These are phyloP conservation scores for Cryptocheilus praepositus DNA, from an alignment of 2,888 invertebrate species.

Conservation along the genomic window DNA sequence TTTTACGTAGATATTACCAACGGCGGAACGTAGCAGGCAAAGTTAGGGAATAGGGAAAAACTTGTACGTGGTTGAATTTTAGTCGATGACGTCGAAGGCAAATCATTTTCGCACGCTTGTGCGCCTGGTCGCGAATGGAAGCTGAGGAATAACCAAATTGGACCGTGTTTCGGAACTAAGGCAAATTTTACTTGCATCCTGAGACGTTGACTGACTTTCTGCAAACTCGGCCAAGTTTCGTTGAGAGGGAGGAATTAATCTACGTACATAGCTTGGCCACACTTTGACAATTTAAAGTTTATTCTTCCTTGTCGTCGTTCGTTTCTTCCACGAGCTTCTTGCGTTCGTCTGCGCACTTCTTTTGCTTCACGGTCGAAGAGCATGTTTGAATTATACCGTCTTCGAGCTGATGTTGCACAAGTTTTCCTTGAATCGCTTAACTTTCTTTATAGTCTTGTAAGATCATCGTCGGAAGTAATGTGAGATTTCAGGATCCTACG, in stretches of 20 bases:
- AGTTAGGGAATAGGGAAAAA: too few species aligned
- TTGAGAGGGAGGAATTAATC: slow-evolving; percentile 9
- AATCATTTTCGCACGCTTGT: neutral
- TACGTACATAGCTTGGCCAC: neutral
- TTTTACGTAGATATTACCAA: too few species aligned
- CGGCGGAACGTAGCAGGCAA: too few species aligned
- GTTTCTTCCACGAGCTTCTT: too few species aligned
- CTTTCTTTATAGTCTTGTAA: too few species aligned
- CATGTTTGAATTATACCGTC: too few species aligned
- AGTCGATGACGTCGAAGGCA: neutral
- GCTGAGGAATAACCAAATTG: neutral
- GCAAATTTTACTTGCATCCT: slow-evolving; percentile 27
- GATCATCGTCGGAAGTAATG: too few species aligned
- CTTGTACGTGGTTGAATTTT: too few species aligned
- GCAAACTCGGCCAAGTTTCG: slow-evolving; percentile 33
- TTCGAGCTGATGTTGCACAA: too few species aligned
- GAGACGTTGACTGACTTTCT: slow-evolving; percentile 28
- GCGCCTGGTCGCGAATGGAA: slow-evolving; percentile 3
- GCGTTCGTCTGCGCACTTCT: too few species aligned
- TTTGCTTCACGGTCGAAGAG: neutral
- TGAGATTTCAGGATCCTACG: too few species aligned
- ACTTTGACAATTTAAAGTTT: neutral
- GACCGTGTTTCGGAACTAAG: neutral
- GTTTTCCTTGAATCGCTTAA: too few species aligned
- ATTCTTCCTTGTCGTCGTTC: neutral